Percentiles rank a stretch among this genome's conserved stretches.
Conservation (phyloP, 2,113 vertebrate species). For the Cariama cristata region DNA sequence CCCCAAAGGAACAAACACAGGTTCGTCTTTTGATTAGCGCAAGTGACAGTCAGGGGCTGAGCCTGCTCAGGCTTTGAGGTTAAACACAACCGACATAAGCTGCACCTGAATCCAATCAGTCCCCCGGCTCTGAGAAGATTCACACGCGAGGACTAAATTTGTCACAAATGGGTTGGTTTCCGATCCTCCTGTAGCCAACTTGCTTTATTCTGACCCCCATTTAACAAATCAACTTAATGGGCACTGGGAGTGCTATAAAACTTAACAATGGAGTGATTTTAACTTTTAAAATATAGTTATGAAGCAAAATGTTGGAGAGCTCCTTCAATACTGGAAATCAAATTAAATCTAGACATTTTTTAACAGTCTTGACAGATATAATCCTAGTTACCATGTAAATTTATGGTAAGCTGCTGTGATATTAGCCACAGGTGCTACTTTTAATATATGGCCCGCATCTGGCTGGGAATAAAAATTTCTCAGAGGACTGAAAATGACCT, state of each 20-base stretch:
- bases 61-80: conserved; percentile 69
- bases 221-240: conserved; percentile 87
- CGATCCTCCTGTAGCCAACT: conserved; percentile 78
- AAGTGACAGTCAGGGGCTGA: conserved; percentile 66
- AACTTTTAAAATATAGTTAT: conserved; percentile 86
- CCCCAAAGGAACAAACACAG: neutral
- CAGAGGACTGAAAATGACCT: conserved; percentile 86
- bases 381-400: conserved; percentile 90
- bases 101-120: conserved; percentile 87
- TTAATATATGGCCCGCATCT: conserved; percentile 88
- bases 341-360: conserved; percentile 88
- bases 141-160: conserved; percentile 78
- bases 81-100: conserved; percentile 75
- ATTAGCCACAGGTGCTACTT: conserved; percentile 90
- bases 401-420: conserved; percentile 89
- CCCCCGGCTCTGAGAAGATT: conserved; percentile 74
- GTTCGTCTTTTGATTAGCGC: neutral
- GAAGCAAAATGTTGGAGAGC: conserved; percentile 81
- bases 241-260: conserved; percentile 84
- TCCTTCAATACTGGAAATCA: conserved; percentile 86
- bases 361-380: conserved; percentile 87
- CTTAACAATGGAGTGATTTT: conserved; percentile 83
- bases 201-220: conserved; percentile 79
- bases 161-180: conserved; percentile 84
- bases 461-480: conserved; percentile 87